Percentiles rank a stretch among this genome's conserved stretches.
These are phyloP conservation scores for Drosophila lowei DNA, from an alignment of 1,140 invertebrate species.

Conservation along the genomic window DNA sequence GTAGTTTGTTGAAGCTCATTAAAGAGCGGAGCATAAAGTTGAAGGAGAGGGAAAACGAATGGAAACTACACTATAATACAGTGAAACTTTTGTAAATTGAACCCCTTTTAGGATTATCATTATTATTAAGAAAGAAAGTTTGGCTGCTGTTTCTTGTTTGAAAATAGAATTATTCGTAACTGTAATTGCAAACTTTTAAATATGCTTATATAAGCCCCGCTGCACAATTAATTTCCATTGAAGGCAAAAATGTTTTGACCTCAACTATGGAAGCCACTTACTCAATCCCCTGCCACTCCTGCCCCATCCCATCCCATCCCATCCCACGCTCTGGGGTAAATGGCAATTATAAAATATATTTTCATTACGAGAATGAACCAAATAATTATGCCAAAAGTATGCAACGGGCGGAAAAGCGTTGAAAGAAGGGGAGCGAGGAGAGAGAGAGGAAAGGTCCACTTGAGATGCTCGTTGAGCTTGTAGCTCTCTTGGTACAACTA, in stretches of 20 bases:
- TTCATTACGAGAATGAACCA: slow-evolving; percentile 56
- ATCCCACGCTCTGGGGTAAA: not conserved
- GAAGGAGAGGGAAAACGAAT: not conserved
- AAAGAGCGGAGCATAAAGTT: not conserved
- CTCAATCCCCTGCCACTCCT: not conserved
- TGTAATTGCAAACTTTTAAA: too few species aligned
- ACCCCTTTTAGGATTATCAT: not conserved
- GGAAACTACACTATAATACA: slow-evolving; percentile 2
- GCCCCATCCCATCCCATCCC: not conserved
- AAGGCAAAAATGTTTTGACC: slow-evolving; percentile 23
- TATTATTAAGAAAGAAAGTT: too few species aligned
- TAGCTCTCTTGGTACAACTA: slow-evolving; percentile 73
- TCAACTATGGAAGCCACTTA: slow-evolving; percentile 31
- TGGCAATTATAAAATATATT: slow-evolving; percentile 73
- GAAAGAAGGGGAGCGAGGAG: not conserved
- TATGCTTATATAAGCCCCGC: too few species aligned
- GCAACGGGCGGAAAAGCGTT: slow-evolving; percentile 3
- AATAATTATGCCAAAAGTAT: slow-evolving; percentile 73
- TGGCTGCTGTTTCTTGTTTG: too few species aligned
- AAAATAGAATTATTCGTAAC: too few species aligned
- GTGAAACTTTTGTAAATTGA: not conserved
- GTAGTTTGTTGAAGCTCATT: not conserved
- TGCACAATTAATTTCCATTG: not conserved
- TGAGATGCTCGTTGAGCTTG: slow-evolving; percentile 68
- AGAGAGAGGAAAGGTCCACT: slow-evolving; percentile 48